Conservation (phyloP, 2,888 invertebrate genomes). For the Ornithoptera alexandrae region DNA sequence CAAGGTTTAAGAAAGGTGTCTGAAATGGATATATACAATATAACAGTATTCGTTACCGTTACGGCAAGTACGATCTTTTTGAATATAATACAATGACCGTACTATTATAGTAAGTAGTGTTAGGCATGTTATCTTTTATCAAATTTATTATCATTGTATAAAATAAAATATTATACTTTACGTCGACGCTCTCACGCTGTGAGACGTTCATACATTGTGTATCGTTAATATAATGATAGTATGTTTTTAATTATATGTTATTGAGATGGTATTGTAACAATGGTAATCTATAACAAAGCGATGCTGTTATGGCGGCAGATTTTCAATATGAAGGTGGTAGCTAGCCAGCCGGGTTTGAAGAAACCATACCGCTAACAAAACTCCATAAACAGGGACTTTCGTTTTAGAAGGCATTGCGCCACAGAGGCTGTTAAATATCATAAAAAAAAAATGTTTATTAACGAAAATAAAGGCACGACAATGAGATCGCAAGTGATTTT, state of each 20-base stretch:
- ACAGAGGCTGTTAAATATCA: too few species aligned
- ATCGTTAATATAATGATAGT: background rate
- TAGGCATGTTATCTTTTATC: background rate
- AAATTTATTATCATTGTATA: background rate
- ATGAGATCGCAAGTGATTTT: too few species aligned
- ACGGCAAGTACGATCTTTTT: background rate
- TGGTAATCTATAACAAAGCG: too few species aligned
- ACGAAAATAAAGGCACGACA: too few species aligned
- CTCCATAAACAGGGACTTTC: too few species aligned
- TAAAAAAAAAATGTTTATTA: too few species aligned
- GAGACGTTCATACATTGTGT: background rate
- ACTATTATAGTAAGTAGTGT: background rate
- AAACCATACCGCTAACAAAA: too few species aligned
- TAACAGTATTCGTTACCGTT: background rate
- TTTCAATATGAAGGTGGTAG: too few species aligned
- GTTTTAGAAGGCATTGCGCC: too few species aligned
- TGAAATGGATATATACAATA: background rate
- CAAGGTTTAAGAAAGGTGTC: background rate
- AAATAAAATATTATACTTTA: background rate
- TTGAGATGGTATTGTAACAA: background rate
- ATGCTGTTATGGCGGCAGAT: too few species aligned
- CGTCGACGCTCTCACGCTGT: background rate
- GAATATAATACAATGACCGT: background rate
- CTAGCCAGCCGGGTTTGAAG: too few species aligned
- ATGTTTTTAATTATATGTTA: conserved; percentile 9